Evolutionary conservation across 2,113 vertebrate genomes (phyloP).

Genomic region (Mirza zaza): DNA sequence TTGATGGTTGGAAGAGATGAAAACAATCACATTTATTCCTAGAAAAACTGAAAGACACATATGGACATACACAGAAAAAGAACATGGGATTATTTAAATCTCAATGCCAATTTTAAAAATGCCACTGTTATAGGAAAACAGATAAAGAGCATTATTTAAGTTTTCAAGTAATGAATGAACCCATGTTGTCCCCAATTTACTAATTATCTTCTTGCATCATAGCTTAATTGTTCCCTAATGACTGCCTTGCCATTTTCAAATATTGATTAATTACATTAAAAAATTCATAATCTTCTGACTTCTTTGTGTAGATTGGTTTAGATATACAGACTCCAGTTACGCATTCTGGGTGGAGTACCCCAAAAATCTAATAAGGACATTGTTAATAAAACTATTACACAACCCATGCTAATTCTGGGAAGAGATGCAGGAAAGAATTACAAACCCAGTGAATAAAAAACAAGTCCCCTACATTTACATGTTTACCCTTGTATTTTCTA

Average conservation of each 20-base stretch:
- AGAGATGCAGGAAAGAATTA: constrained; percentile 72
- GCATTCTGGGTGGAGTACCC: constrained; percentile 72
- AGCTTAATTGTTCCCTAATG: constrained; percentile 73
- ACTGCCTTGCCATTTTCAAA: constrained; percentile 75
- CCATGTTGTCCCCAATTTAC: constrained; percentile 69
- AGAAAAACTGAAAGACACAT: not conserved
- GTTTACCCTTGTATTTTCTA: constrained; percentile 32
- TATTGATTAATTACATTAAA: constrained; percentile 77
- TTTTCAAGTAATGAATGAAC: constrained; percentile 69
- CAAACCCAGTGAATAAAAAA: constrained; percentile 56
- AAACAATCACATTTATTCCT: constrained; percentile 8
- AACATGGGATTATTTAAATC: constrained; percentile 54
- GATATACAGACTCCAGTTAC: constrained; percentile 76
- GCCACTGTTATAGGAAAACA: constrained; percentile 48
- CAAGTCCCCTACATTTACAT: constrained; percentile 35
- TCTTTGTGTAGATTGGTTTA: constrained; percentile 74
- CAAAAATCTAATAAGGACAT: constrained; percentile 76
- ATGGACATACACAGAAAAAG: not conserved
- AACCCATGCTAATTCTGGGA: constrained; percentile 74
- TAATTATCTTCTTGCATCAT: constrained; percentile 77
- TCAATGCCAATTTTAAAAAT: constrained; percentile 38
- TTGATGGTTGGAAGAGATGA: not conserved
- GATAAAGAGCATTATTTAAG: constrained; percentile 70
- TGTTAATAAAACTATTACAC: constrained; percentile 77
- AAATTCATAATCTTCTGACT: constrained; percentile 74